These are phyloP conservation scores for Zonitis immaculata DNA, from an alignment of 2,888 invertebrate species.

Conservation along the genomic window DNA sequence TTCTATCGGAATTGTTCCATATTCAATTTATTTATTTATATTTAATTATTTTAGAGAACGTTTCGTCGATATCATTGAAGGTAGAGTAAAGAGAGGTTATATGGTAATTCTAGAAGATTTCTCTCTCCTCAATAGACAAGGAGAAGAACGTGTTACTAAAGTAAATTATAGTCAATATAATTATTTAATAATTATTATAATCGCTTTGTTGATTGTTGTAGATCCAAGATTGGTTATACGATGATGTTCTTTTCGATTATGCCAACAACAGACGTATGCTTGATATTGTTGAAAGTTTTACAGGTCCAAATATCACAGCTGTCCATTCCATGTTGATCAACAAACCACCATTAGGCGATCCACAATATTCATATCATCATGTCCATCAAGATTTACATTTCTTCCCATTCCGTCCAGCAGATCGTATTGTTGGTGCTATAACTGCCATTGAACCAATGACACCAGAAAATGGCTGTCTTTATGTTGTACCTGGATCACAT, in stretches of 20 bases:
- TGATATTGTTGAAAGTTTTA: conserved; percentile 65
- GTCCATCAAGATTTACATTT: conserved; percentile 78
- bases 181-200: no score
- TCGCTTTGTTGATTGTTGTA: conserved; percentile 27
- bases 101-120: conserved; percentile 65
- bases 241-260: conserved; percentile 68
- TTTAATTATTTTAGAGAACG: conserved; percentile 50
- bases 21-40: background rate
- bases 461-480: conserved; percentile 74
- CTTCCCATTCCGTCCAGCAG: conserved; percentile 80
- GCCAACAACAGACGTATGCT: conserved; percentile 59
- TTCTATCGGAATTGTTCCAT: background rate
- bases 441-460: conserved; percentile 78
- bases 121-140: conserved; percentile 54
- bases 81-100: conserved; percentile 52
- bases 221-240: conserved; percentile 71
- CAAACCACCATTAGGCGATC: conserved; percentile 75
- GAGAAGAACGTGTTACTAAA: conserved; percentile 64
- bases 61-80: conserved; percentile 68
- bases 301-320: no score
- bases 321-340: conserved; percentile 87
- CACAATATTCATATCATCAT: conserved; percentile 59
- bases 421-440: conserved; percentile 77
- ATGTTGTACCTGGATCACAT: conserved; percentile 75
- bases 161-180: no score